Evolutionary conservation across 2,888 invertebrate species (phyloP), one percentile per base, ranked within the genome.

Genomic region (Microctonus aethiopoides): DNA sequence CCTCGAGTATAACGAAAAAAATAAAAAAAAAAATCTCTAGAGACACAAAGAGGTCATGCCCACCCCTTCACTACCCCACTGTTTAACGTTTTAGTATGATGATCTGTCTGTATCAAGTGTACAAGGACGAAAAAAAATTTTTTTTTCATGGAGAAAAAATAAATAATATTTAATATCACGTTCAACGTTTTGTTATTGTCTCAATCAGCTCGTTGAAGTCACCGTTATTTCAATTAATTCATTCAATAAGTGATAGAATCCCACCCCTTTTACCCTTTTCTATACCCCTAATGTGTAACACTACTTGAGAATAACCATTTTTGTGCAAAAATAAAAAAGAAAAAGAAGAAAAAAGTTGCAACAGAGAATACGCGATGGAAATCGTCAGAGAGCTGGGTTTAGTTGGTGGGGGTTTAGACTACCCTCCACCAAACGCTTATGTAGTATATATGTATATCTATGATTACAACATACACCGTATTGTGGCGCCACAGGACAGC

Each of bases 121-220:
- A 16, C 16, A 54, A 22, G 26, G 16, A n/a, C 16, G 1, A 4
- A 46, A 46, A 51, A 34, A 24, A 36, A 20, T n/a, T n/a, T n/a
- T n/a, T n/a, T n/a, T n/a, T n/a, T n/a, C n/a, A n/a, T n/a, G n/a
- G n/a, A n/a, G n/a, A n/a, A n/a, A 13, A 32, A 51, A 63, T n/a
- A n/a, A n/a, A n/a, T n/a, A n/a, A n/a, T n/a, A n/a, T n/a, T n/a
- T n/a, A n/a, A n/a, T n/a, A n/a, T n/a, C n/a, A n/a, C 69, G 70
- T 78, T 78, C 80, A 81, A 10, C 2, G 6, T 20, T 3, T 20
- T 22, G 24, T 82, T n/a, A n/a, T n/a, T 83, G 84, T 85, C 85
- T 83, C 85, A 84, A 86, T 86, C 86, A 83, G 80, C 78, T 82
- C 86, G 86, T 86, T 86, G 85, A 86, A 86, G 81, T 86, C 86